Base-by-base conservation (phyloP, 35 echinoderm and acorn worm genomes). In the Anneissia japonica region DNA sequence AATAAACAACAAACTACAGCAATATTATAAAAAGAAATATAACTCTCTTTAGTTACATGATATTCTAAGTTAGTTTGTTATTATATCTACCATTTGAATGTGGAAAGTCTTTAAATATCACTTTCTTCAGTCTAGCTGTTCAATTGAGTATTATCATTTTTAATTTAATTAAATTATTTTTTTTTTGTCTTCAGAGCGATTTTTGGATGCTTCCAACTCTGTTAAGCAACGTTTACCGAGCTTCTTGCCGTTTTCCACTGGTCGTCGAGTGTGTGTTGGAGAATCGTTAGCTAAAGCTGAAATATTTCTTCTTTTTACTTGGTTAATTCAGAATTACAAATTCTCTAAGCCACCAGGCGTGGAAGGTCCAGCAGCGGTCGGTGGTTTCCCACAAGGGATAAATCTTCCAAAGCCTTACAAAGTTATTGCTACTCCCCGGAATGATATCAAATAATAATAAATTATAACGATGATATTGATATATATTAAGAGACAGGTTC, bases 261-360 rank as follows among this genome's bases (percentile, higher is more conserved):
- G 92, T 72, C 84, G 88, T 46, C 87, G 92, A 11, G 84, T 86
- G 31, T 94, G 92, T 36, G 30, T 94, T 4, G 92, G 92, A 41
- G 92, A 94, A 73, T 37, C 55, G 29, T 38, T 94, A 13, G 92
- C 92, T 34, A 94, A 90, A 74, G 92, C 88, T 11, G 88, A 94
- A 33, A 79, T 94, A 5, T 94, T 94, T 76, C 75, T 94, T 21
- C 46, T 90, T 13, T 87, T 93, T 79, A 86, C 79, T 10, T 93
- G 87, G 87, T 81, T 93, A 16, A 72, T 90, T 37, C 88, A 85
- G 76, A 74, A 83, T 77, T 93, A 85, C 74, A 81, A 46, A 37
- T 87, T 93, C 74, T 31, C 28, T 19, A 87, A 87, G 74, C 83
- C 80, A 32, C 79, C 92, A 3, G 92, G 83, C 11, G 76, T 34